Percentiles rank a stretch among this genome's conserved stretches.
Evolutionary conservation across 2,797 vertebrate species (phyloP).

Genomic region (Ispidina lecontei): DNA sequence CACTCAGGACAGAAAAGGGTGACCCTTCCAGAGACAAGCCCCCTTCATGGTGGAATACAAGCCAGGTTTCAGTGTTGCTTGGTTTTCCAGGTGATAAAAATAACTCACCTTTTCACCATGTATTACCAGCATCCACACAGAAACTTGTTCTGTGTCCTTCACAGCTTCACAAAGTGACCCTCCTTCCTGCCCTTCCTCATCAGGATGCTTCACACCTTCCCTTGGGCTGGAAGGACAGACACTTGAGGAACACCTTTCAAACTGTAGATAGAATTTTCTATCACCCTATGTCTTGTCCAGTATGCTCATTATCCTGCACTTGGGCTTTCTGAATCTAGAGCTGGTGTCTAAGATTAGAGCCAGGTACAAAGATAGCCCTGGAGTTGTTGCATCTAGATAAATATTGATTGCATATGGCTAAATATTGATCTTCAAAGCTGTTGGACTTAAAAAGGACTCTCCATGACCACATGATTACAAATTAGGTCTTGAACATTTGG

Average conservation of each 20-base stretch:
- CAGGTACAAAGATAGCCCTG: neutral
- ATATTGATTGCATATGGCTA: neutral
- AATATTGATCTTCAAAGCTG: neutral
- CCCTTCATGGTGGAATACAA: neutral
- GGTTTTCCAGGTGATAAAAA: neutral
- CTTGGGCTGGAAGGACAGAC: neutral
- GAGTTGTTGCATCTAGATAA: neutral
- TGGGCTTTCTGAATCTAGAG: neutral
- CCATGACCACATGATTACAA: neutral
- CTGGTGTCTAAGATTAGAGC: neutral
- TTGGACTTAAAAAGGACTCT: neutral
- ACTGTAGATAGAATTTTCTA: neutral
- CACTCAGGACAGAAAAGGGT: neutral
- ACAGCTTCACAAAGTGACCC: neutral
- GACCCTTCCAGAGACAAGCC: neutral
- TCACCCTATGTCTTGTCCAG: neutral
- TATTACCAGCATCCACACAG: neutral
- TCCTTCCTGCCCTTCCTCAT: neutral
- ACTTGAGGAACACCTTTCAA: neutral
- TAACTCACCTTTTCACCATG: neutral
- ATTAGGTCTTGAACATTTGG: neutral
- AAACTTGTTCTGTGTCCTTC: neutral
- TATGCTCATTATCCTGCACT: neutral
- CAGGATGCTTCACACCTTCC: neutral
- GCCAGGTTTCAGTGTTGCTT: neutral